Conservation (phyloP, 2,888 invertebrate genomes). For the Dascillus cervinus region DNA sequence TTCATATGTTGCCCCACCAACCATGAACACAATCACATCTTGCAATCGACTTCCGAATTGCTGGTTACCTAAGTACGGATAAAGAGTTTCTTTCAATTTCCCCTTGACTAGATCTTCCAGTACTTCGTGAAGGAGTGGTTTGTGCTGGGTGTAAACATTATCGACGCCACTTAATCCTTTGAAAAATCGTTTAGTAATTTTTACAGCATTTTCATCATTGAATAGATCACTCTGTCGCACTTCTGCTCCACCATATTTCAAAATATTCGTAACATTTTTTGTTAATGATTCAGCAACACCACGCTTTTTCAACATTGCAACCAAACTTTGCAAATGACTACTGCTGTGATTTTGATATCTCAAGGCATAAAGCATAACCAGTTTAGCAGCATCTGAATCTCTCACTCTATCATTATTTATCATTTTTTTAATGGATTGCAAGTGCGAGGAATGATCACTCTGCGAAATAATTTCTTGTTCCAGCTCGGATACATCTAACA, state of each 20-base stretch:
- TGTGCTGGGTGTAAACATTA: constrained; percentile 98
- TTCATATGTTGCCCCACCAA: constrained; percentile 96
- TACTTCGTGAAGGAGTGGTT: constrained; percentile 82
- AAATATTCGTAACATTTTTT: constrained; percentile 53
- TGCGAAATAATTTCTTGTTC: constrained; percentile 92
- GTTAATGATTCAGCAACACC: constrained; percentile 59
- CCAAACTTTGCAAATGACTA: constrained; percentile 71
- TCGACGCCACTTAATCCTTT: constrained; percentile 94
- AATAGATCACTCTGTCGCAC: constrained; percentile 78
- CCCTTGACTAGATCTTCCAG: constrained; percentile 88
- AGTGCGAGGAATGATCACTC: constrained; percentile 69
- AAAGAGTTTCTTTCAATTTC: constrained; percentile 75
- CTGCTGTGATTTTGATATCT: constrained; percentile 86
- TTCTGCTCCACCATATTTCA: constrained; percentile 82
- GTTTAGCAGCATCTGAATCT: constrained; percentile 72
- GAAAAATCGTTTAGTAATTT: constrained; percentile 84
- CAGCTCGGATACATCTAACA: constrained; percentile 87
- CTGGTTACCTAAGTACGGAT: constrained; percentile 72
- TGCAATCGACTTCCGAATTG: constrained; percentile 60
- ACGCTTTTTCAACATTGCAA: constrained; percentile 64
- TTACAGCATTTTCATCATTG: constrained; percentile 70
- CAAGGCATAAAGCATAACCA: constrained; percentile 89
- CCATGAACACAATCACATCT: constrained; percentile 92
- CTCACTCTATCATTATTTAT: constrained; percentile 62
- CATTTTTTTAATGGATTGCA: constrained; percentile 70